Evolutionary conservation across 2,888 invertebrate species (phyloP), one percentile per base, ranked within the genome.

Genomic region (Zaprionus obscuricornis): DNA sequence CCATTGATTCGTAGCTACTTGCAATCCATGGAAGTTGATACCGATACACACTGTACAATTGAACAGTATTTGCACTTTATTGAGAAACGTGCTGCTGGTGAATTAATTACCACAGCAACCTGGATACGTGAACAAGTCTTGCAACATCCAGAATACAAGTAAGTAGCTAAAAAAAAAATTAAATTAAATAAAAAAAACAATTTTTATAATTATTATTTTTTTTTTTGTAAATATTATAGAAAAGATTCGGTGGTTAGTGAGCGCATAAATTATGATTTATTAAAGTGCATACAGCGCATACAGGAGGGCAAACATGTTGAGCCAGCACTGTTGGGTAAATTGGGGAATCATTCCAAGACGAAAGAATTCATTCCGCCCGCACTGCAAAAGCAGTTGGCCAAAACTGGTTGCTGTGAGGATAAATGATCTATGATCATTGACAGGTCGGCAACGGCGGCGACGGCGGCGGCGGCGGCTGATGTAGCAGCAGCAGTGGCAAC

Each of bases 1-100:
- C 96, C 98, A 2, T 91, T 99, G 77, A 97, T 99, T 64, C 96
- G 97, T 89, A 96, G 96, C 82, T 99, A 98, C 91, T 92, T 99
- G 81, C 95, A 95, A 71, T 96, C 96, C 59, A 97, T 98, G 94
- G 98, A 99, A 90, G 96, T 98, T 42, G 99, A 99, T 91, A 97
- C 98, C 1, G 99, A 99, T 90, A 99, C 98, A 29, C 96, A 97
- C 90, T 99, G 99, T 91, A 97, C 98, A 5, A 96, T 99, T 85
- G 96, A 96, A 90, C 97, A 98, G 91, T 99, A 99, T 91, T 93
- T 99, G 67, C 96, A 95, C 87, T 93, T 98, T 64, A 98, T 99
- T 88, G 95, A 95, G 88, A 93, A 94, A 54, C 92, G 96, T 82
- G 96, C 97, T 3, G 93, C 95, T 76, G 98, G 98, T 18, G 96